Evolutionary conservation across 2,113 vertebrate species (phyloP).

Genomic region (Paradisaea rubra): DNA sequence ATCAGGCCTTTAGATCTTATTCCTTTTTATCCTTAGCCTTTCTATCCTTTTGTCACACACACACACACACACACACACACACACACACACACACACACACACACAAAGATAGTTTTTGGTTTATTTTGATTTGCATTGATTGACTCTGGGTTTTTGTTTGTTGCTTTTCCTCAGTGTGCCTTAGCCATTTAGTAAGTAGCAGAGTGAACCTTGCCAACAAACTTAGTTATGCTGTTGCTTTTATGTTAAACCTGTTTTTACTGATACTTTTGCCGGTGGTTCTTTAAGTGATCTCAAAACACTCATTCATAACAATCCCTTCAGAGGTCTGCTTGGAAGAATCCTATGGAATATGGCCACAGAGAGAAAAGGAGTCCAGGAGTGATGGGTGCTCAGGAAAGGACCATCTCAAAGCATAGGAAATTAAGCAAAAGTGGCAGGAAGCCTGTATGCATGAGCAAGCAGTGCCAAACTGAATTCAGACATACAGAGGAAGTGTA

Average conservation of each 20-base stretch:
- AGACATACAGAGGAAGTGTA: background rate
- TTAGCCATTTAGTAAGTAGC: background rate
- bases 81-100: background rate
- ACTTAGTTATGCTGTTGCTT: background rate
- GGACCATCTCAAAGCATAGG: background rate
- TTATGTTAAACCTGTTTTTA: background rate
- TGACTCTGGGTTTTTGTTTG: background rate
- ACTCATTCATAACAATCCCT: background rate
- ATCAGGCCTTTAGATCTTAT: background rate
- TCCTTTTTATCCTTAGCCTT: background rate
- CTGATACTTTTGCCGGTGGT: background rate
- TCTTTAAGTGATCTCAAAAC: background rate
- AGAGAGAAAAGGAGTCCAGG: background rate
- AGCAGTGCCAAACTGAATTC: background rate
- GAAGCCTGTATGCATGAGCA: background rate
- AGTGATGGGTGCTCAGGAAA: background rate
- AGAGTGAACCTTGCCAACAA: background rate
- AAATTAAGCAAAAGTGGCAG: background rate
- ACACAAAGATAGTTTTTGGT: background rate
- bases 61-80: background rate
- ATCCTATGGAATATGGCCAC: background rate
- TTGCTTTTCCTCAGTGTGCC: background rate
- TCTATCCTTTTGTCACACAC: background rate
- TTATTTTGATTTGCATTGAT: background rate
- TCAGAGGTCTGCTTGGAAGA: background rate